phyloP scores from a whole-genome alignment of 2,113 vertebrate genomes.

The Gadus chalcogrammus region DNA sequence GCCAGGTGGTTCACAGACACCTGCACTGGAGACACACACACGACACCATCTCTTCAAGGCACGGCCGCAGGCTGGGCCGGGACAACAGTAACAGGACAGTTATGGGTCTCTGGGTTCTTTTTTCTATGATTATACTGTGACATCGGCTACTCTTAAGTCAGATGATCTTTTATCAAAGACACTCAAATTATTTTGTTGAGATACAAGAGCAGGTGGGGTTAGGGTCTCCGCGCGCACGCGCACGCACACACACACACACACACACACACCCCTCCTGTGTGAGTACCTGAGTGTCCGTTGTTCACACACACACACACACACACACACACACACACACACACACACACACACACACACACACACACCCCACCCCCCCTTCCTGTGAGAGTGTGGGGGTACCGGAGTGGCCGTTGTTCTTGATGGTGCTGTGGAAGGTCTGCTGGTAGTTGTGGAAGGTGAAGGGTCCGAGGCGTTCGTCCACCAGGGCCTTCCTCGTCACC shows the following conservation, averaged over 20 bases:
- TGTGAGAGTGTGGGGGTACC: constrained; percentile 42
- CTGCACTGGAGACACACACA: constrained; percentile 67
- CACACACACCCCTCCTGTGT: neutral
- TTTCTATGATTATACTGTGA: too few species aligned
- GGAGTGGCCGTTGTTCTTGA: constrained; percentile 74
- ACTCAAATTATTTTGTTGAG: too few species aligned
- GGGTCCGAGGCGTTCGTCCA: constrained; percentile 53
- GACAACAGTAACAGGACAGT: too few species aligned
- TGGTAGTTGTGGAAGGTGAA: constrained; percentile 67
- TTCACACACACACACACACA: neutral
- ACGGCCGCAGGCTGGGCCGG: too few species aligned
- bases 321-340: neutral
- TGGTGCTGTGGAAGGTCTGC: constrained; percentile 41
- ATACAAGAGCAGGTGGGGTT: too few species aligned
- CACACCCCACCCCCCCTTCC: neutral
- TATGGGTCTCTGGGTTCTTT: too few species aligned
- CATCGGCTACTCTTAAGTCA: too few species aligned
- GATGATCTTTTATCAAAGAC: too few species aligned
- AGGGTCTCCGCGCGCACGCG: too few species aligned
- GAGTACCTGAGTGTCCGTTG: too few species aligned
- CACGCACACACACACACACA: too few species aligned
- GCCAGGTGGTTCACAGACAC: constrained; percentile 45
- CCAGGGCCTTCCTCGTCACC: constrained; percentile 67
- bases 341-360: neutral
- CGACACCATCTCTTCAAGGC: too few species aligned